These are phyloP conservation scores for Melanogrammus aeglefinus DNA, from an alignment of 2,797 vertebrate species.

Conservation along the genomic window DNA sequence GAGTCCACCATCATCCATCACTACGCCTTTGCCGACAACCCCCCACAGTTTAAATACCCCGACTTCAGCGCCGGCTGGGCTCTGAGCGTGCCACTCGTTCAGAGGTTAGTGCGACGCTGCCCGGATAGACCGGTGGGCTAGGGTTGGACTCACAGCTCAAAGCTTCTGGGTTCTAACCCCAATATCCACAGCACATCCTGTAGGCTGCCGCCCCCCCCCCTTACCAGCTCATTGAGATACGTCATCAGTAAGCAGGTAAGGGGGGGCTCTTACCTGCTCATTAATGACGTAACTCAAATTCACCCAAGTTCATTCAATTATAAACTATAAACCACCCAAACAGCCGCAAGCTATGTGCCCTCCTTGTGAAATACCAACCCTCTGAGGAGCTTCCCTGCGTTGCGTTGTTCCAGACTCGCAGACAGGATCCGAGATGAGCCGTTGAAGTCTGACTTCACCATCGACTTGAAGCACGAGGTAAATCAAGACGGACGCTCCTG, in stretches of 20 bases:
- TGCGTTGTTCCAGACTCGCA: constrained; percentile 77
- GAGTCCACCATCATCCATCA: constrained; percentile 98
- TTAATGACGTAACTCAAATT: background rate
- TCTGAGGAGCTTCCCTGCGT: background rate
- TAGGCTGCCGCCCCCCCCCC: background rate
- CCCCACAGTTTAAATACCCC: constrained; percentile 88
- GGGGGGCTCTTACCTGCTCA: no score
- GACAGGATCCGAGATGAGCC: constrained; percentile 84
- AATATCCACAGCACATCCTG: background rate
- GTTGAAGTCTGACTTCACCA: constrained; percentile 94
- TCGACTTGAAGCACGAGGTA: constrained; percentile 98
- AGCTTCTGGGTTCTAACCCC: background rate
- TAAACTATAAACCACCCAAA: background rate
- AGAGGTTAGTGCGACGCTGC: constrained; percentile 76
- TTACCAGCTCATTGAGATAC: background rate
- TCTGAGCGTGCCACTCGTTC: constrained; percentile 86
- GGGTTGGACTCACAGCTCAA: background rate
- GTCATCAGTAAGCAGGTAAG: no score
- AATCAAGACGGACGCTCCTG: constrained; percentile 32
- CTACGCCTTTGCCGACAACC: constrained; percentile 96
- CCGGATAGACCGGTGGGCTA: background rate
- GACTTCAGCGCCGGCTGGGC: constrained; percentile 95
- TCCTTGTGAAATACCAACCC: background rate
- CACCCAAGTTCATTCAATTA: background rate
- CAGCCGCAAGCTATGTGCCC: background rate